Base-by-base conservation (phyloP, 2,797 vertebrate species). In the Pseudochirops cupreus region DNA sequence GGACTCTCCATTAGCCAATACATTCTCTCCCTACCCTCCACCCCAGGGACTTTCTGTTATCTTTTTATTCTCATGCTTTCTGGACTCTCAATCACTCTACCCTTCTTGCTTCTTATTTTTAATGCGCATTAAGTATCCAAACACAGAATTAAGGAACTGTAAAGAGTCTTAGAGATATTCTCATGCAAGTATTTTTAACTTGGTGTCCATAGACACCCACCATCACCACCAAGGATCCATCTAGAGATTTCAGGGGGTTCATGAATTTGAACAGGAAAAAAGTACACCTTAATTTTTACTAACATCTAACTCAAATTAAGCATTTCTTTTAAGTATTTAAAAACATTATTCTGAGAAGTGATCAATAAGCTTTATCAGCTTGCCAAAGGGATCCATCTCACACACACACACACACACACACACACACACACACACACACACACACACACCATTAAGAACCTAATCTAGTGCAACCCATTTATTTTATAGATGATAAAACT, bases 11-110 rank as follows among this genome's bases (percentile, higher is more conserved):
- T 87, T 95, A 94, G 95, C 62, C 94, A 94, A 54, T 46, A 94
- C 94, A 57, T 29, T 89, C 82, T 67, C 2, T n/a, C 12, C 50
- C 94, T 93, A 89, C 93, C 95, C 39, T 21, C 9, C 21, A 46
- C 74, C 39, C 96, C 9, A 74, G 96, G 96, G 98, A 97, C 74
- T 93, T 90, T 96, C 92, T 93, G n/a, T 57, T 74, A 82, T 24
- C 91, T 95, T 97, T 94, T 96, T 93, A 96, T 97, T 96, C 97
- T 53, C 92, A 67, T 59, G 92, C 52, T 91, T 96, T 93, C 93
- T 74, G 62, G n/a, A 95, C 74, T 92, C 55, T 93, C 90, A 55
- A 62, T 95, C 91, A 90, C 56, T 52, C 91, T 92, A 93, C 94
- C 90, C 52, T 54, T 91, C 53, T 54, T 55, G 11, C 9, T 91